phyloP scores from a whole-genome alignment of 2,888 invertebrate species.

The Drosophila sordidapex region DNA sequence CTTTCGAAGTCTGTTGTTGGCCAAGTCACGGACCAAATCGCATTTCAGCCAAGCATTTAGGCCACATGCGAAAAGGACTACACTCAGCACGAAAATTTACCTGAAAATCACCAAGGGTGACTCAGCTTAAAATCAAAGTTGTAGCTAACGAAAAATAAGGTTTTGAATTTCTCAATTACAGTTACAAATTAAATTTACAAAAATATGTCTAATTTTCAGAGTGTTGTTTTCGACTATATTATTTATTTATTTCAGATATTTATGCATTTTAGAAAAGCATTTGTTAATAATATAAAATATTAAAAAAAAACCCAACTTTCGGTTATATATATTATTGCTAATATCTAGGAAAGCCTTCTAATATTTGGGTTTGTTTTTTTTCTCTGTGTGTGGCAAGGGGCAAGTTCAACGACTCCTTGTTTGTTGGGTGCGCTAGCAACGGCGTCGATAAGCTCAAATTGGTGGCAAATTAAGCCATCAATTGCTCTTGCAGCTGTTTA shows the following conservation, averaged over 20 bases:
- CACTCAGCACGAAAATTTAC: background rate
- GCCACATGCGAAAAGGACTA: slow-evolving; percentile 11
- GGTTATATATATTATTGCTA: background rate
- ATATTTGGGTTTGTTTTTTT: background rate
- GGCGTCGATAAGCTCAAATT: slow-evolving; percentile 73
- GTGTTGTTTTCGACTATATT: no score
- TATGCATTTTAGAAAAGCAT: background rate
- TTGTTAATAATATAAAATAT: no score
- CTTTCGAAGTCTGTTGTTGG: slow-evolving; percentile 1
- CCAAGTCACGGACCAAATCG: slow-evolving; percentile 12
- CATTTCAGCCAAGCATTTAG: slow-evolving; percentile 25
- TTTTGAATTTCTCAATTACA: background rate
- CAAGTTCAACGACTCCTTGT: background rate
- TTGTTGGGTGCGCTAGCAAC: slow-evolving; percentile 1
- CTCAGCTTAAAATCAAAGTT: background rate
- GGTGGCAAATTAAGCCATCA: slow-evolving; percentile 80
- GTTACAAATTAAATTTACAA: no score
- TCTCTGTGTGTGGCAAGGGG: background rate
- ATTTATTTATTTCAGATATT: no score
- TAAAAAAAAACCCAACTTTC: no score
- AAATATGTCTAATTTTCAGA: no score
- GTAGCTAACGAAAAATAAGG: background rate
- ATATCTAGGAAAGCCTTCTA: background rate
- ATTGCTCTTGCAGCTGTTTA: slow-evolving; percentile 56
- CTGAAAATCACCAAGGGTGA: background rate